Percentiles rank a stretch among this genome's conserved stretches.
phyloP scores from a whole-genome alignment of 2,113 vertebrate species.

The Stegastes partitus region DNA sequence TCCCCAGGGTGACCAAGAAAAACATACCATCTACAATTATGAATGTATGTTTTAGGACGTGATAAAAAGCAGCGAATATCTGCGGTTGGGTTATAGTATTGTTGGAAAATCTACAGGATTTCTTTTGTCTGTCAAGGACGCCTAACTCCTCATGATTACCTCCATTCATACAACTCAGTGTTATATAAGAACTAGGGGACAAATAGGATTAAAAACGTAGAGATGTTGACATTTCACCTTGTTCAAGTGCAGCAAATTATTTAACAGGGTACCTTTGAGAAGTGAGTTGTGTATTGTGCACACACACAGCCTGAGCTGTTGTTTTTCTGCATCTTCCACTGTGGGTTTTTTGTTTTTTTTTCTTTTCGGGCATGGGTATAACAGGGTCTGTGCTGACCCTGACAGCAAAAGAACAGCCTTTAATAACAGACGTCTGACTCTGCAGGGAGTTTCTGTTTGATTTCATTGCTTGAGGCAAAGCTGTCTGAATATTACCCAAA shows the following conservation, averaged over 20 bases:
- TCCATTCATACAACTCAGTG: not conserved
- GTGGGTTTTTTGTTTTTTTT: slow-evolving; percentile 1
- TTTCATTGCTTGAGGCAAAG: slow-evolving; percentile 78
- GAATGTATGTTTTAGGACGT: not conserved
- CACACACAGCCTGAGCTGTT: slow-evolving; percentile 3
- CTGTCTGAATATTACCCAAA: slow-evolving; percentile 81
- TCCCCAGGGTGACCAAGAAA: not conserved
- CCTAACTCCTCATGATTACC: not conserved
- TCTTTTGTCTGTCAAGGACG: not conserved
- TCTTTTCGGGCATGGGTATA: slow-evolving; percentile 38
- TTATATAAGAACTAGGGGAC: not conserved
- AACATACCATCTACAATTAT: not conserved
- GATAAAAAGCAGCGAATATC: not conserved
- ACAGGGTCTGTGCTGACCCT: slow-evolving; percentile 73
- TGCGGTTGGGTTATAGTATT: not conserved
- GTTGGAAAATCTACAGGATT: not conserved
- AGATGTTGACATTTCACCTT: slow-evolving; percentile 37
- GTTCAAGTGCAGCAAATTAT: slow-evolving; percentile 45
- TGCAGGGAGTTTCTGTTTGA: slow-evolving; percentile 76
- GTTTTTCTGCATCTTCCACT: slow-evolving; percentile 16
- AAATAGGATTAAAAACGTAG: slow-evolving; percentile 12
- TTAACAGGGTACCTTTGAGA: slow-evolving; percentile 30
- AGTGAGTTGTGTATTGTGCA: slow-evolving; percentile 16
- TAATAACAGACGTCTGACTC: slow-evolving; percentile 80
- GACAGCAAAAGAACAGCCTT: slow-evolving; percentile 78